phyloP scores from a whole-genome alignment of 1,140 invertebrate genomes.

The Lineus longissimus region DNA sequence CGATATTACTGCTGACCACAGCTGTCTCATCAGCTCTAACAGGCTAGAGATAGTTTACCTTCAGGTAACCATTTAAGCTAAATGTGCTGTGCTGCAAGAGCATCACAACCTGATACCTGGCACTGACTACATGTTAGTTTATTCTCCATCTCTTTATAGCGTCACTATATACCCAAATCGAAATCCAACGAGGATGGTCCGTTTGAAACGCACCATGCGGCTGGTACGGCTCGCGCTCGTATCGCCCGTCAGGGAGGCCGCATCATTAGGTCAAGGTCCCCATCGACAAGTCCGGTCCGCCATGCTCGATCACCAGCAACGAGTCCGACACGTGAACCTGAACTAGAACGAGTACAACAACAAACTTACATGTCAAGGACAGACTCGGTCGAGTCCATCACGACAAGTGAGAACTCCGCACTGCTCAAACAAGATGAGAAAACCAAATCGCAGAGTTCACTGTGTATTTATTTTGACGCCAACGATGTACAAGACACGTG shows the following conservation, averaged over 20 bases:
- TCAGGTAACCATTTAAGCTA: no score
- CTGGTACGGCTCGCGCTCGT: slow-evolving; percentile 33
- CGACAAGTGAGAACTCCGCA: slow-evolving; percentile 62
- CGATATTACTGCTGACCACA: no score
- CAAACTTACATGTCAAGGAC: slow-evolving; percentile 58
- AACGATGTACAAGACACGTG: slow-evolving; percentile 71
- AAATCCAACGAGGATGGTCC: slow-evolving; percentile 50
- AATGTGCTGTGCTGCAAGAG: no score
- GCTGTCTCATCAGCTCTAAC: no score
- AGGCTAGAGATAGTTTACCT: no score
- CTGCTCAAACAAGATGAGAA: slow-evolving; percentile 56
- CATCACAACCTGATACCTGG: no score
- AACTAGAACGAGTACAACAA: slow-evolving; percentile 10
- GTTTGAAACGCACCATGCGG: slow-evolving; percentile 23
- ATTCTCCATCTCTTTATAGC: slow-evolving; percentile 4
- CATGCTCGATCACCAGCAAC: slow-evolving; percentile 15
- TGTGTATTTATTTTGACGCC: slow-evolving; percentile 66
- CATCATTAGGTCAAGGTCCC: slow-evolving; percentile 8
- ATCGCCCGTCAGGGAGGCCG: slow-evolving; percentile 36
- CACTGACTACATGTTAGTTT: no score
- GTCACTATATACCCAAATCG: slow-evolving; percentile 44
- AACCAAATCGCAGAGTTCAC: slow-evolving; percentile 64
- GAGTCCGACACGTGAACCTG: not conserved
- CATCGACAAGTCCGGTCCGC: slow-evolving; percentile 24
- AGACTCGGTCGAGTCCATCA: slow-evolving; percentile 63